Base-by-base conservation (phyloP, 2,797 vertebrate genomes). In the Nyctibius grandis region DNA sequence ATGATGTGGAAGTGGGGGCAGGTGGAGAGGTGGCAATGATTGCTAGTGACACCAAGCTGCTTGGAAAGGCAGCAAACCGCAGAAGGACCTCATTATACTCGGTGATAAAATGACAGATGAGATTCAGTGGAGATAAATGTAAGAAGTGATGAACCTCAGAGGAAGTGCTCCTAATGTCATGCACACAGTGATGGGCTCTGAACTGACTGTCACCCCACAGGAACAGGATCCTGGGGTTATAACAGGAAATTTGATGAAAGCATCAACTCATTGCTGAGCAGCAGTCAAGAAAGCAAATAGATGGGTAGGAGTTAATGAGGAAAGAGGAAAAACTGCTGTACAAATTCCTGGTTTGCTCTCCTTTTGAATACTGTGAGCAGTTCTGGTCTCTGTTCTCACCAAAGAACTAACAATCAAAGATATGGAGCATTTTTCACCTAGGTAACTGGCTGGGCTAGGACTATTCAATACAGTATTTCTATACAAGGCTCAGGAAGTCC, bases 301-400 rank as follows among this genome's bases (percentile, higher is more conserved):
- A 47, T 0, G 0, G 17, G 54, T 51, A 69, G 45, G 69, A 76
- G 20, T 82, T 82, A 51, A 85, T 76, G 54, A 89, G 18, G 56
- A 74, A 92, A 89, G 72, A 80, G 82, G 36, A 19, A 87, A 87
- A 87, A 42, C 5, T 44, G 38, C 40, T 29, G 26, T 14, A 73
- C 26, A 54, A 18, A 33, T 82, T 73, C 59, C 40, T 93, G 40
- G 15, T 73, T 81, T 89, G n/a, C 70, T 82, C 47, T 67, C 12
- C 17, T 80, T 26, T 85, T 82, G 78, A 95, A 85, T 76, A 12
- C 26, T 65, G 72, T 51, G 86, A 92, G 84, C 68, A 34, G 33
- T 53, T 91, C 63, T 85, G 36, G 44, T 80, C 74, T 89, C 67
- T 69, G 36, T 92, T 96, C 81, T 92, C 81, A 91, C 59, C 72